Evolutionary conservation across 2,113 vertebrate species (phyloP).

Genomic region (Tinamus guttatus): DNA sequence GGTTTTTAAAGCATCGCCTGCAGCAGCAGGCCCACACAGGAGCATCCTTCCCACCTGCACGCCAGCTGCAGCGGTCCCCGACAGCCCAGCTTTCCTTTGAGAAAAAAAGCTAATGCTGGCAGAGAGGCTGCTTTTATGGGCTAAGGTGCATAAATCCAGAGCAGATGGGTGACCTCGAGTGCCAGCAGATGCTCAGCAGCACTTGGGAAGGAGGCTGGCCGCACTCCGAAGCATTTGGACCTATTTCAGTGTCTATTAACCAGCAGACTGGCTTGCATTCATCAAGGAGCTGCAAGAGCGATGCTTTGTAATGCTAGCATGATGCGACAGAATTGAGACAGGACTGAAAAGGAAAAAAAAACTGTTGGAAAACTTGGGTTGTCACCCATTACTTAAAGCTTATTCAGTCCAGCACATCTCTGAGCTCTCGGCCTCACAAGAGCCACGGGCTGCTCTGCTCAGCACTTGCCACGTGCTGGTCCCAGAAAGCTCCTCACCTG

Average conservation of each 20-base stretch:
- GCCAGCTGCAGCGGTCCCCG: too few species aligned
- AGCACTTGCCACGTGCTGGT: background rate
- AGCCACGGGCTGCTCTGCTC: background rate
- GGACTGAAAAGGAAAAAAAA: background rate
- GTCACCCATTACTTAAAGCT: background rate
- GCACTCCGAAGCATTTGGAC: background rate
- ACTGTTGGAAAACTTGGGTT: too few species aligned
- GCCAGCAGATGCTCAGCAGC: too few species aligned
- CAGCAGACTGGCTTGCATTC: too few species aligned
- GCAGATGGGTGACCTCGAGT: background rate
- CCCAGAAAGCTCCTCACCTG: conserved; percentile 79
- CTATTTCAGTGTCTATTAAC: too few species aligned
- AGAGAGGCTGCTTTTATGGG: too few species aligned
- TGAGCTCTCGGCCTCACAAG: background rate
- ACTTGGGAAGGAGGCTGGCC: background rate
- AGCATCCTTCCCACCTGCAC: too few species aligned
- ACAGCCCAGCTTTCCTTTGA: too few species aligned
- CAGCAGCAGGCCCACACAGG: too few species aligned
- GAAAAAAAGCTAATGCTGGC: too few species aligned
- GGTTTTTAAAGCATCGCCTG: background rate
- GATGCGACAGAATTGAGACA: background rate
- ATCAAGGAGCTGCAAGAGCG: background rate
- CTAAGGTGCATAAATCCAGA: background rate
- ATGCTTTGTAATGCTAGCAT: too few species aligned
- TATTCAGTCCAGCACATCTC: background rate